These are phyloP conservation scores for Rhineura floridana DNA, from an alignment of 2,113 vertebrate genomes.

Conservation along the genomic window DNA sequence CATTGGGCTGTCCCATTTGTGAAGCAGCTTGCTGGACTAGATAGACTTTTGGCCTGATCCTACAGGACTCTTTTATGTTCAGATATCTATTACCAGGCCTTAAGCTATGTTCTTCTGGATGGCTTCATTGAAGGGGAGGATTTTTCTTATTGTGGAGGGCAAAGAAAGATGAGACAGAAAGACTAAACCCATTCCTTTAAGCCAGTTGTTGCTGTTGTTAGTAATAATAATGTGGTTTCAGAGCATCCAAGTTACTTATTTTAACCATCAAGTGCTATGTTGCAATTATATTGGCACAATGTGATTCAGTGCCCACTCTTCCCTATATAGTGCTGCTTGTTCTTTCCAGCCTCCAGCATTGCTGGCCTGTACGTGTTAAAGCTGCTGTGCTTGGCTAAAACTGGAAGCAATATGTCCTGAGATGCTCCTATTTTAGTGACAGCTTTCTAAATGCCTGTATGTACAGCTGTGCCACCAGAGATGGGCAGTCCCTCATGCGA, in stretches of 20 bases:
- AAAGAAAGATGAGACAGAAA: not conserved
- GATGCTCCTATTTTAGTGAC: not conserved
- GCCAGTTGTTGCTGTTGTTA: not conserved
- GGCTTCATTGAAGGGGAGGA: not conserved
- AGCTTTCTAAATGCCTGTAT: not conserved
- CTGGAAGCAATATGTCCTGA: constrained; percentile 13
- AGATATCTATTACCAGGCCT: not conserved
- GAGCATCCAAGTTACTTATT: not conserved
- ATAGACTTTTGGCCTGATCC: not conserved
- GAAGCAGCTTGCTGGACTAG: not conserved
- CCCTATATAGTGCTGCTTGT: not conserved
- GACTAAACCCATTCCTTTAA: not conserved
- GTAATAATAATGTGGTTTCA: not conserved
- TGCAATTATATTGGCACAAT: not conserved
- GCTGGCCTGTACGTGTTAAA: not conserved
- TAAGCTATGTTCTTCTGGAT: not conserved
- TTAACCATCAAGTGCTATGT: not conserved
- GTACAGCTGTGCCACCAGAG: constrained; percentile 16
- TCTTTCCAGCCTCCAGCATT: not conserved
- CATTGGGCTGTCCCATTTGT: not conserved
- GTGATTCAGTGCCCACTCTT: not conserved
- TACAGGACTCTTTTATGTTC: not conserved
- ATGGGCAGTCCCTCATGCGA: not conserved
- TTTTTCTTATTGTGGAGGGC: not conserved
- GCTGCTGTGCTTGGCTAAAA: constrained; percentile 14